Conservation (phyloP, 2,888 invertebrate genomes). For the Tridacna crocea region DNA sequence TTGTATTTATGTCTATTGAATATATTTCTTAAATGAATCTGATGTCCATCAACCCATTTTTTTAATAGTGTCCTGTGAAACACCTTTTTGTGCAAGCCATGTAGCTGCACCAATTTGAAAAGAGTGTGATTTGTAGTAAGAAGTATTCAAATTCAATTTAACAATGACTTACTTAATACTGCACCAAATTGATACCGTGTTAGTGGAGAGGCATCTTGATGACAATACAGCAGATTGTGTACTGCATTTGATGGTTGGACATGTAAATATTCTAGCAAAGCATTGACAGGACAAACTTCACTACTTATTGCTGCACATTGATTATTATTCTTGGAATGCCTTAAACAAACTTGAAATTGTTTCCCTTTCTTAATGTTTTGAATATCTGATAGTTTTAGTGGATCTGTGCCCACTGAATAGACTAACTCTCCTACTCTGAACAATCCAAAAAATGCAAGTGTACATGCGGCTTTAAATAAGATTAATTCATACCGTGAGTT, state of each 20-base stretch:
- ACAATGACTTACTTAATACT: no score
- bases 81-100: no score
- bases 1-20: no score
- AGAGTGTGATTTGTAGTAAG: no score
- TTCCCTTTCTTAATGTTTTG: background rate
- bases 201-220: no score
- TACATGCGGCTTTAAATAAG: constrained; percentile 6
- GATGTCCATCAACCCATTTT: no score
- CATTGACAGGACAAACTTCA: constrained; percentile 14
- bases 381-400: background rate
- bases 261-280: background rate
- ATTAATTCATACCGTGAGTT: background rate
- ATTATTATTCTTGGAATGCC: constrained; percentile 26
- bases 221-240: no score
- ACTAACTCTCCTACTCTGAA: constrained; percentile 1
- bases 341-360: background rate
- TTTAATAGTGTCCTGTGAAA: no score
- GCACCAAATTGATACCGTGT: constrained; percentile 22
- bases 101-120: constrained; percentile 8
- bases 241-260: background rate
- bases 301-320: background rate
- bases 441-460: constrained; percentile 11
- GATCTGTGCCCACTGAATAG: background rate
- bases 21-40: no score
- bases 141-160: no score